These are phyloP conservation scores for Camptogramma bilineatum DNA, from an alignment of 2,888 invertebrate species.

Conservation along the genomic window DNA sequence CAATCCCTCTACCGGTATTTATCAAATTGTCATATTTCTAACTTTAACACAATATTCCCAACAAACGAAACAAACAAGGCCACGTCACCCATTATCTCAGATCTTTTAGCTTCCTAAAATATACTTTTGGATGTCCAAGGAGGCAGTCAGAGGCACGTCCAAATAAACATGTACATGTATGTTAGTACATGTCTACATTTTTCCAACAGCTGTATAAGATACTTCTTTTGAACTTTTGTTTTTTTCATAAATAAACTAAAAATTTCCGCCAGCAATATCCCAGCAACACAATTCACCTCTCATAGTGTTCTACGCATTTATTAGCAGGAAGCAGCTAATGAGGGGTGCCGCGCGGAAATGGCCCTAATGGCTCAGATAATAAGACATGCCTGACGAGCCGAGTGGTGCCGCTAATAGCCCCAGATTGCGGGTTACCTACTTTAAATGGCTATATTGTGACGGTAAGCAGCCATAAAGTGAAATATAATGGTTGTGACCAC, in stretches of 20 bases:
- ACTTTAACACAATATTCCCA: no score
- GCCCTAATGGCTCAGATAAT: constrained; percentile 60
- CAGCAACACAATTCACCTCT: constrained; percentile 1
- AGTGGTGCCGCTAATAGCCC: constrained; percentile 15
- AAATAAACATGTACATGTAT: no score
- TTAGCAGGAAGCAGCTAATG: constrained; percentile 55
- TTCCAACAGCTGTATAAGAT: no score
- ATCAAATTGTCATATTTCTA: no score
- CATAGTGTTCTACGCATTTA: constrained; percentile 43
- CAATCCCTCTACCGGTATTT: no score
- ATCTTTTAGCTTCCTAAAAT: no score
- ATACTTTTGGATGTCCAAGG: no score
- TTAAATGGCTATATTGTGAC: constrained; percentile 3
- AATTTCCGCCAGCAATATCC: background rate
- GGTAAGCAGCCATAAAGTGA: no score
- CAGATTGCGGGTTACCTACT: constrained; percentile 12
- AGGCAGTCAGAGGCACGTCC: no score
- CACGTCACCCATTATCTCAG: no score
- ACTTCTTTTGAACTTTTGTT: background rate
- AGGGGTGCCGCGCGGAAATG: constrained; percentile 54
- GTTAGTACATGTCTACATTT: no score
- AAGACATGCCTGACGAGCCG: constrained; percentile 39
- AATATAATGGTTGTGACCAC: background rate
- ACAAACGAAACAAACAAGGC: no score
- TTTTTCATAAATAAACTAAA: constrained; percentile 4